phyloP scores from a whole-genome alignment of 2,888 invertebrate genomes.

The Argyresthia albistria region DNA sequence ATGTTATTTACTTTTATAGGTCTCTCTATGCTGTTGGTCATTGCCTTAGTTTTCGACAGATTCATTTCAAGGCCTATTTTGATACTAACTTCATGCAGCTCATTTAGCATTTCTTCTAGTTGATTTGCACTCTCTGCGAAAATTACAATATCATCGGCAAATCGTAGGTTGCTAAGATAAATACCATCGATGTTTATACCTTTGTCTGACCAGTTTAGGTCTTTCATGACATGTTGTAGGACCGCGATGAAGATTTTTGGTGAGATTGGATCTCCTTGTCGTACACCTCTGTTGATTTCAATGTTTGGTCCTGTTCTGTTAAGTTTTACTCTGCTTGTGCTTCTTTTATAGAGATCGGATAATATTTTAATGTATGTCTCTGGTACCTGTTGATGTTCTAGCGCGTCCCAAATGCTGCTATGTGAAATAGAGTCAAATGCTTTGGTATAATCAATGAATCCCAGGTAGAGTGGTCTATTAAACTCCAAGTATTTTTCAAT shows the following conservation, averaged over 20 bases:
- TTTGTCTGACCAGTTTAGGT: constrained; percentile 1
- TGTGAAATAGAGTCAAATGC: no score
- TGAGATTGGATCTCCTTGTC: constrained; percentile 8
- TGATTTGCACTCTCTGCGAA: neutral
- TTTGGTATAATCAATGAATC: constrained; percentile 12
- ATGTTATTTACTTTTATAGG: neutral
- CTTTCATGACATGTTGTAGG: constrained; percentile 2
- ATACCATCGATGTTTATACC: neutral
- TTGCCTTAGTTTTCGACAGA: neutral
- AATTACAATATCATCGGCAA: constrained; percentile 3
- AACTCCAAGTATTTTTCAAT: neutral
- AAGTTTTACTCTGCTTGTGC: constrained; percentile 6
- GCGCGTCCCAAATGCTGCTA: no score
- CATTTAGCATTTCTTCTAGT: neutral
- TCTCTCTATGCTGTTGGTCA: neutral
- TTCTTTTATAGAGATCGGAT: constrained; percentile 10
- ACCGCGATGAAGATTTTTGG: constrained; percentile 8
- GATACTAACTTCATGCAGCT: neutral
- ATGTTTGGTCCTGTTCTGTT: constrained; percentile 6
- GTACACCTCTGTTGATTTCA: constrained; percentile 4
- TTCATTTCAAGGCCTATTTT: neutral
- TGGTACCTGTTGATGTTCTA: no score
- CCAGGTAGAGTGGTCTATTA: neutral
- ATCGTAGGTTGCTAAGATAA: neutral
- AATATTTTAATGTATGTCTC: no score